phyloP scores from a whole-genome alignment of 2,113 vertebrate species.

The Cnemophilus loriae region DNA sequence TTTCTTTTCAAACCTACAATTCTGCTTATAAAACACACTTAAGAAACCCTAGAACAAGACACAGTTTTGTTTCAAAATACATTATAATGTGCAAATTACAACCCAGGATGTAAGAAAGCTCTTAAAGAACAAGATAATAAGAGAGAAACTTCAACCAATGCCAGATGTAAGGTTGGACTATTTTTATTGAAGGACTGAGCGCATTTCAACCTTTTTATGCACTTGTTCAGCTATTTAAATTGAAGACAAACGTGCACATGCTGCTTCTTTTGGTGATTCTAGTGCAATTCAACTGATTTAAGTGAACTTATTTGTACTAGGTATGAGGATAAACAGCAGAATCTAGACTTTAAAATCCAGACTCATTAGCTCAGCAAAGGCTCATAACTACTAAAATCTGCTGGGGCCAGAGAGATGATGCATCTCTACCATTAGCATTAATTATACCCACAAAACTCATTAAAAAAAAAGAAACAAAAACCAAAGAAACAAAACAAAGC shows the following conservation, averaged over 20 bases:
- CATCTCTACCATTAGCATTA: background rate
- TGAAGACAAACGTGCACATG: background rate
- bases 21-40: background rate
- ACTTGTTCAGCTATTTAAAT: background rate
- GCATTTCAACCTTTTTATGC: background rate
- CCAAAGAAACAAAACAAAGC: background rate
- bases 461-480: background rate
- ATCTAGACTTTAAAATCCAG: background rate
- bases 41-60: slow-evolving; percentile 28
- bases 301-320: background rate
- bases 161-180: background rate
- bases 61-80: slow-evolving; percentile 7
- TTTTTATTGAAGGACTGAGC: background rate
- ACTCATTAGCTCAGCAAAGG: background rate
- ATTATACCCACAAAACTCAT: background rate
- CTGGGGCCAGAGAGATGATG: background rate
- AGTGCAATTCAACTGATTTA: background rate
- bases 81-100: slow-evolving; percentile 49
- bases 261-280: background rate
- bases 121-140: background rate
- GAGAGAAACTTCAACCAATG: background rate
- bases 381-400: background rate
- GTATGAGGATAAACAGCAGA: background rate
- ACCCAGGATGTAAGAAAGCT: background rate
- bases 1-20: background rate